Conservation (phyloP, 2,797 vertebrate species). For the Benthosema pterotum region DNA sequence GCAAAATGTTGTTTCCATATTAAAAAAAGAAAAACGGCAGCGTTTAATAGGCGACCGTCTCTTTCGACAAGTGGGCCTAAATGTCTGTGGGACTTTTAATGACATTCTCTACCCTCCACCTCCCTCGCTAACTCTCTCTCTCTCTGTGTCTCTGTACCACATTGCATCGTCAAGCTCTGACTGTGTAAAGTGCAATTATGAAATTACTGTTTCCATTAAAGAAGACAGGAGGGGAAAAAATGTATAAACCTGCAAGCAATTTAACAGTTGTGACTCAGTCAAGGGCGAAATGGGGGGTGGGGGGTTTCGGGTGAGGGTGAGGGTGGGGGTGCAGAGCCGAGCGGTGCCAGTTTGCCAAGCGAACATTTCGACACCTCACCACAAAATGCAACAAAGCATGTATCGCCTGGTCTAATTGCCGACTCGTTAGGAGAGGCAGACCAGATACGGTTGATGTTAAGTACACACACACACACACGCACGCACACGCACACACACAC, state of each 20-base stretch:
- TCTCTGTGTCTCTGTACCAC: conserved; percentile 33
- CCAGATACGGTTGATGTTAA: conserved; percentile 16
- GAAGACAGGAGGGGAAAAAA: too few species aligned
- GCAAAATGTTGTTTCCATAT: conserved; percentile 78
- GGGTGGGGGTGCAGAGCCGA: conserved; percentile 40
- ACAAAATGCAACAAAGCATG: conserved; percentile 65
- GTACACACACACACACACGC: too few species aligned
- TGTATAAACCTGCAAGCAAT: conserved; percentile 68
- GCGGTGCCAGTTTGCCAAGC: conserved; percentile 46
- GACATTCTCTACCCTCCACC: conserved; percentile 62
- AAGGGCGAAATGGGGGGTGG: conserved; percentile 47
- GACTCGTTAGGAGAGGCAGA: conserved; percentile 43
- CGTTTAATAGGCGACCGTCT: conserved; percentile 73
- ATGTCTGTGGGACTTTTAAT: conserved; percentile 79
- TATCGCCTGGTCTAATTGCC: conserved; percentile 62
- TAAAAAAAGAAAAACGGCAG: conserved; percentile 69
- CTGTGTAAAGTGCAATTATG: conserved; percentile 76
- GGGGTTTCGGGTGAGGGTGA: too few species aligned
- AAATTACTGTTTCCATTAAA: conserved; percentile 80
- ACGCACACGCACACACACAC: too few species aligned
- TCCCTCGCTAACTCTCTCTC: too few species aligned
- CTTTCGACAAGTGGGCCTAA: conserved; percentile 73
- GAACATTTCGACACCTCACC: conserved; percentile 58
- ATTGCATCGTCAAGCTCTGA: conserved; percentile 56
- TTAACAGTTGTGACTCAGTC: conserved; percentile 64